phyloP scores from a whole-genome alignment of 2,797 vertebrate genomes.

The Xerus rutilus region DNA sequence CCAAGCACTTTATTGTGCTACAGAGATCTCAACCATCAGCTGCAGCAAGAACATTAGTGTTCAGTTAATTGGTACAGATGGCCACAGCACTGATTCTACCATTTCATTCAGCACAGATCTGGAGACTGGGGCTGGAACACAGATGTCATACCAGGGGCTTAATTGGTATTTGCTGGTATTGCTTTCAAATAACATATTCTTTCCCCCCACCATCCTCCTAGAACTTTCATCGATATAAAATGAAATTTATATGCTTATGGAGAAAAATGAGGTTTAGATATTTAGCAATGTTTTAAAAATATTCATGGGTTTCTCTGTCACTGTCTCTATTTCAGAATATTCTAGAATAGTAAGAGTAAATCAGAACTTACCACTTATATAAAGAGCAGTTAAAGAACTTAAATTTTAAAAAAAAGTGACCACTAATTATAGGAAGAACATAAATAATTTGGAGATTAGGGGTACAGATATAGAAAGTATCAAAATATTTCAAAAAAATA shows the following conservation, averaged over 20 bases:
- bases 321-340: not conserved
- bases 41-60: slow-evolving; percentile 68
- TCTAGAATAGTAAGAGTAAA: not conserved
- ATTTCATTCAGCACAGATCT: slow-evolving; percentile 57
- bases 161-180: not conserved
- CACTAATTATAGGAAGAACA: not conserved
- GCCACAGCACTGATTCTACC: slow-evolving; percentile 42
- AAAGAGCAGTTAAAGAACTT: not conserved
- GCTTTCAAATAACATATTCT: slow-evolving; percentile 10
- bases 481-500: not conserved
- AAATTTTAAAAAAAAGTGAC: not conserved
- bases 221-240: slow-evolving; percentile 2
- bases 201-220: not conserved
- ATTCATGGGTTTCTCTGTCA: not conserved
- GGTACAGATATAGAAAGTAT: not conserved
- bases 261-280: not conserved
- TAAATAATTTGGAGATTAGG: not conserved
- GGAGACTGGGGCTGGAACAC: slow-evolving; percentile 35
- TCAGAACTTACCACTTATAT: not conserved
- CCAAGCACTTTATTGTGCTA: slow-evolving; percentile 38
- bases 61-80: slow-evolving; percentile 77
- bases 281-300: not conserved
- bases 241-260: not conserved
- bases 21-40: slow-evolving; percentile 55
- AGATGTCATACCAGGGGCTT: slow-evolving; percentile 62